Evolutionary conservation across 2,888 invertebrate genomes (phyloP), one percentile per base, ranked within the genome.

Genomic region (Nebria salina): DNA sequence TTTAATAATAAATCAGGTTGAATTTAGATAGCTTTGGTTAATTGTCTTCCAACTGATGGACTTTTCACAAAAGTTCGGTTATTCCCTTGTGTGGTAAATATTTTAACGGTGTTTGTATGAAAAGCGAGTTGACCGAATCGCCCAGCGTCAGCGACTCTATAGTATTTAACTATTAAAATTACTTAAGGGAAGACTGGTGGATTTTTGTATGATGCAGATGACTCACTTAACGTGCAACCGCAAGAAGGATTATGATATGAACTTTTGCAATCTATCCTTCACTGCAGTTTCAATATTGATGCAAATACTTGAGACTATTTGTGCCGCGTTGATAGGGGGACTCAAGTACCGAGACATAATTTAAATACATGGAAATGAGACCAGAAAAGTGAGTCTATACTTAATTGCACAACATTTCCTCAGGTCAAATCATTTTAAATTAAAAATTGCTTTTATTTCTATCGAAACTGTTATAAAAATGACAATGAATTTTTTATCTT

Each of bases 261-360:
- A 81, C 81, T 81, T 81, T 81, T 81, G 76, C 81, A 81, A 81
- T 81, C 81, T 81, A 81, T 81, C 73, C 81, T 76, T 76, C 54
- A 26, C 43, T 64, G 72, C 73, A 81, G 81, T 81, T 81, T 81
- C 81, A 81, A 81, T 76, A 76, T 76, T 81, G 81, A 81, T 76
- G 76, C 81, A 81, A 81, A 81, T 81, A 76, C 81, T 81, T 26
- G 25, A 81, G 81, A 81, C 81, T 81, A 81, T 81, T 81, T 81
- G 81, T 64, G 41, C 81, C 66, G 65, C 66, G 76, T 42, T 65
- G 65, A n/a, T 65, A n/a, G 43, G 41, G 65, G 25, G 1, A 26
- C 42, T 65, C 34, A n/a, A 25, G 75, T 25, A 43, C 73, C 76
- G 26, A 26, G 65, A 9, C 70, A 72, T 65, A 72, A 72, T 81